Percentiles rank a stretch among this genome's conserved stretches.
These are phyloP conservation scores for Vidua macroura DNA, from an alignment of 2,113 vertebrate species.

Conservation along the genomic window DNA sequence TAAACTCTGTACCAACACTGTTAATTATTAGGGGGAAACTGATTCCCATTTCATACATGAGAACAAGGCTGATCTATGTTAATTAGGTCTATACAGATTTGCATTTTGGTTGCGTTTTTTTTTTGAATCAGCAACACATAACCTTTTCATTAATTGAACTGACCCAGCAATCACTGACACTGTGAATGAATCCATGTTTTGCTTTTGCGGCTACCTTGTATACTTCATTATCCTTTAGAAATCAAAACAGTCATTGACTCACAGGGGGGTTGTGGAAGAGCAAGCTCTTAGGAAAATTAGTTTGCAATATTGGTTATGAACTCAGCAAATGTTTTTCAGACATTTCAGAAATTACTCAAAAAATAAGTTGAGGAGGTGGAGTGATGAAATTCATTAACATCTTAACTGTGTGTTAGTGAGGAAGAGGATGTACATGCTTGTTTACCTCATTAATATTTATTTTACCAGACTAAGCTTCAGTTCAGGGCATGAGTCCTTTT, in stretches of 20 bases:
- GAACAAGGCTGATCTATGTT: neutral
- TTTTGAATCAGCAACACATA: neutral
- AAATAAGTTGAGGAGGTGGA: neutral
- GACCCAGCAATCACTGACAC: neutral
- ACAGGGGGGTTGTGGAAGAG: neutral
- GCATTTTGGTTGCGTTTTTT: neutral
- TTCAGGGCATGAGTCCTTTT: neutral
- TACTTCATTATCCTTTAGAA: neutral
- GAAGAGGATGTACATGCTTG: neutral
- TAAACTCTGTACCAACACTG: neutral
- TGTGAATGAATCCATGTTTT: rapidly evolving
- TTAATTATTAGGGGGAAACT: neutral
- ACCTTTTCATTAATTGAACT: neutral
- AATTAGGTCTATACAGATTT: neutral
- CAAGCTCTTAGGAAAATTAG: neutral
- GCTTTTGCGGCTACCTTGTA: neutral
- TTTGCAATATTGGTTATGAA: neutral
- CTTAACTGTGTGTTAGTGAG: neutral
- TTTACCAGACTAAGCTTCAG: neutral
- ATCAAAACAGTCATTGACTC: neutral
- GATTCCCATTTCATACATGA: neutral
- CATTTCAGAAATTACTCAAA: neutral
- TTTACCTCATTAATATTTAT: neutral
- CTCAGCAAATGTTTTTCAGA: neutral
- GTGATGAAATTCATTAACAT: rapidly evolving